These are phyloP conservation scores for Sphyrna mokarran DNA, from an alignment of 2,113 vertebrate species.

Conservation along the genomic window DNA sequence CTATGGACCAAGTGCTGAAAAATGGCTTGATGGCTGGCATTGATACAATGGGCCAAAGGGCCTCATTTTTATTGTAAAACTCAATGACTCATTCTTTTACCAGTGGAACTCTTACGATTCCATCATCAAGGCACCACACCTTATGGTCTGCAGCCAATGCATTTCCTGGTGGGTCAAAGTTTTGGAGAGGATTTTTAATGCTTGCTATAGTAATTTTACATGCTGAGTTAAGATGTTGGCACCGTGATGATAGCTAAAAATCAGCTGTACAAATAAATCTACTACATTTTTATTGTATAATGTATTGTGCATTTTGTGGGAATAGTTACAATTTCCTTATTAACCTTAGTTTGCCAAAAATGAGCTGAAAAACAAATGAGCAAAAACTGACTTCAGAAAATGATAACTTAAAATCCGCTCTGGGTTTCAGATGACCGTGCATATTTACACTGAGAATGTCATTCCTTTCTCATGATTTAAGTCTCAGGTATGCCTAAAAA, in stretches of 20 bases:
- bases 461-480: not conserved
- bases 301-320: not conserved
- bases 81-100: not conserved
- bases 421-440: not conserved
- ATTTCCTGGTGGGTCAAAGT: not conserved
- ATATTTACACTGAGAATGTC: not conserved
- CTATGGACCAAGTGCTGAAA: no score
- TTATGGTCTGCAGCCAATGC: not conserved
- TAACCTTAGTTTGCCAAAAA: not conserved
- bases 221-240: not conserved
- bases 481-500: not conserved
- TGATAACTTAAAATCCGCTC: not conserved
- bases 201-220: not conserved
- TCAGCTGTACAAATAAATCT: not conserved
- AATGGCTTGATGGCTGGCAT: no score
- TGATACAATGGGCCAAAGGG: no score
- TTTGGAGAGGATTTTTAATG: not conserved
- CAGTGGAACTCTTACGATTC: not conserved
- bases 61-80: no score
- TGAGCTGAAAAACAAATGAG: not conserved
- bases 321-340: not conserved
- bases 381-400: not conserved
- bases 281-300: not conserved
- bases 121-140: not conserved
- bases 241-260: not conserved